Percentiles rank a stretch among this genome's conserved stretches.
Conservation (phyloP, 1,140 invertebrate genomes). For the Parasteatoda tepidariorum region DNA sequence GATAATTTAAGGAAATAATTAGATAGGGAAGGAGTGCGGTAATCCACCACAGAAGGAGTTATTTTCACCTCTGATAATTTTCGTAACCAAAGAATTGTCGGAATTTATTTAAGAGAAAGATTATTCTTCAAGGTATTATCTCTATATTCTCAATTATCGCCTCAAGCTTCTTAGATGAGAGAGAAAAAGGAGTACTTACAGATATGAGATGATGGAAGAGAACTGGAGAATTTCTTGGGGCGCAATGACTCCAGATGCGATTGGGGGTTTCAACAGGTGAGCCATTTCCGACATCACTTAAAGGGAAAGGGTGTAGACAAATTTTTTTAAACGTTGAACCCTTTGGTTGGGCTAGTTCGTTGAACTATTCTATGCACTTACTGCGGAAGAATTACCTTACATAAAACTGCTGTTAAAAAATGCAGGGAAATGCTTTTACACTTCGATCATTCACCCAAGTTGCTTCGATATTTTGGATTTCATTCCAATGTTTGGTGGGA, state of each 20-base stretch:
- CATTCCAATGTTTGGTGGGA: too few species aligned
- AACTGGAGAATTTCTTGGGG: constrained; percentile 9
- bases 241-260: constrained; percentile 27
- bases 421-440: constrained; percentile 11
- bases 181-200: constrained; percentile 25
- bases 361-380: constrained; percentile 37
- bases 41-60: too few species aligned
- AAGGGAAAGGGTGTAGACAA: constrained; percentile 13
- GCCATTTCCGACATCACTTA: constrained; percentile 18
- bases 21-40: too few species aligned
- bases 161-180: background rate
- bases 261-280: constrained; percentile 24
- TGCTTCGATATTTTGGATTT: too few species aligned
- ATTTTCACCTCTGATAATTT: too few species aligned
- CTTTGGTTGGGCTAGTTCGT: constrained; percentile 30
- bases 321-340: constrained; percentile 14
- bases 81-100: too few species aligned
- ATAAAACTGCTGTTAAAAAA: background rate
- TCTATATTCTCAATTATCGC: too few species aligned
- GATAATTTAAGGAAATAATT: too few species aligned
- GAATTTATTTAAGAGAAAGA: too few species aligned
- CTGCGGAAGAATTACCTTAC: constrained; percentile 25
- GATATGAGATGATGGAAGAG: background rate
- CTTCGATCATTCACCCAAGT: background rate
- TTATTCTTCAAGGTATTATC: too few species aligned